These are phyloP conservation scores for Protomyctophum bolini DNA, from an alignment of 2,113 vertebrate species.

Conservation along the genomic window DNA sequence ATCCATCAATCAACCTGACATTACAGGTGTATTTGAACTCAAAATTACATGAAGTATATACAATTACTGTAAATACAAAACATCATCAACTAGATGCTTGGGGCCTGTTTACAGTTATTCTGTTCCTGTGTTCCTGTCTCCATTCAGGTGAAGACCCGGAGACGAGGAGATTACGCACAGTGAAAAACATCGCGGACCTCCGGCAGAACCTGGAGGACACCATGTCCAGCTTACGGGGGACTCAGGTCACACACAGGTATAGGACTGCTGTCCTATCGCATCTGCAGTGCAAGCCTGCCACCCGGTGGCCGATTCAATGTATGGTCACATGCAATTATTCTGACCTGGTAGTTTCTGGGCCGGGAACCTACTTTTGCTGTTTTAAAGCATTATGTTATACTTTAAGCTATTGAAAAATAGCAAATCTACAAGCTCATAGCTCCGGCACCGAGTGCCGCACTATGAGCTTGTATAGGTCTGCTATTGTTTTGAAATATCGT, in stretches of 20 bases:
- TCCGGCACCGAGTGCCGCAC: too few species aligned
- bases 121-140: not conserved
- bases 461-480: too few species aligned
- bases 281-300: not conserved
- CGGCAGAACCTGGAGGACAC: slow-evolving; percentile 96
- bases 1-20: too few species aligned
- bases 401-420: too few species aligned
- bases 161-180: slow-evolving; percentile 87
- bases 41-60: not conserved
- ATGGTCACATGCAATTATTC: not conserved
- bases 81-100: not conserved
- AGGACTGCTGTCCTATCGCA: not conserved
- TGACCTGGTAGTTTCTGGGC: too few species aligned
- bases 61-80: too few species aligned
- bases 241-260: slow-evolving; percentile 90
- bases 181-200: slow-evolving; percentile 95
- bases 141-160: slow-evolving; percentile 89
- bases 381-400: too few species aligned
- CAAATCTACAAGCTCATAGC: too few species aligned
- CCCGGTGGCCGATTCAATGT: not conserved
- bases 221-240: slow-evolving; percentile 94
- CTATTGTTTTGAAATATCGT: too few species aligned
- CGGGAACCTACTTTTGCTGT: too few species aligned
- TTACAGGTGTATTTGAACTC: not conserved
- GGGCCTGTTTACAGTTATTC: not conserved